Evolutionary conservation across 2,888 invertebrate species (phyloP), one percentile per base, ranked within the genome.

Genomic region (Caenorhabditis becei): DNA sequence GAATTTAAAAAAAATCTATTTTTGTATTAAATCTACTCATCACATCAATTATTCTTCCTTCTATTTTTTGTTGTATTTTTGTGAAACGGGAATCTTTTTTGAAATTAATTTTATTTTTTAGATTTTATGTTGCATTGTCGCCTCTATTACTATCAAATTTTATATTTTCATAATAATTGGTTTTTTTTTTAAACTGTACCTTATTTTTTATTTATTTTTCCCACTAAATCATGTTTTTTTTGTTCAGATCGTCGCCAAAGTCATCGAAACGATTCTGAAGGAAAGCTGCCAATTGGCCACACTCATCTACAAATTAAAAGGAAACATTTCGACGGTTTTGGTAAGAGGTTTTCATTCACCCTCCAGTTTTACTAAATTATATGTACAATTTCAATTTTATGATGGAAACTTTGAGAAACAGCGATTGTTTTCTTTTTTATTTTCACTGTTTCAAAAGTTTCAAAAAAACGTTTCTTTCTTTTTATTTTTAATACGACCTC

Each of bases 231-330:
- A 16, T 14, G 5, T 41, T 41, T 69, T 61, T 37, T n/a, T n/a
- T n/a, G n/a, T 10, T 32, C 70, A 80, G 80, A 80, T 80, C 16
- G 82, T 74, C 0, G 69, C 59, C 8, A 77, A 77, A 56, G 77
- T 82, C 2, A 49, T 56, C 24, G 77, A 77, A 18, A 78, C 69
- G 23, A 14, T 82, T 16, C 41, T 82, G 10, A 72, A 67, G 23
- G 82, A 82, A 49, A 74, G 74, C 32, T 77, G 77, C 18, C 72
- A 78, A 18, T 24, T 82, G n/a, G 18, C 63, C 1, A 70, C 74
- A 1, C 41, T 82, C 2, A 20, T 63, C 24, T 56, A 26, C 47
- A 77, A 77, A 20, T 37, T 82, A 7, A 77, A 78, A 47, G 62
- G 58, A 35, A 37, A 56, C n/a, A 37, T 72, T 0, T 35, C 66